These are phyloP conservation scores for Eunapius fragilis DNA, from an alignment of 37 sponge, comb jelly and placozoan species.

Conservation along the genomic window DNA sequence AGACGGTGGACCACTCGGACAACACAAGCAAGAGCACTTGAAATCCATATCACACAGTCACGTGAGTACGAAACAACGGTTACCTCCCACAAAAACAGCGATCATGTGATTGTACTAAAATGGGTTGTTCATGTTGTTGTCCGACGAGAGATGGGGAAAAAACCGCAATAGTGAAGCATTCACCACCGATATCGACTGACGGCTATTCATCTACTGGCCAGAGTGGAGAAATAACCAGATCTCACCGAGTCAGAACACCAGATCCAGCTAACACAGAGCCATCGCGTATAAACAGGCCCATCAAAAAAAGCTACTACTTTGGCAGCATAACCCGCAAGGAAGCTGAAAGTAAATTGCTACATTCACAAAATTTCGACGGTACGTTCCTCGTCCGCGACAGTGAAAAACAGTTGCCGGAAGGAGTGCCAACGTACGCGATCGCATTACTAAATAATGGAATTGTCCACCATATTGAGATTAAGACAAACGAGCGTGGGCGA, in stretches of 20 bases:
- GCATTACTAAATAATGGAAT: neutral
- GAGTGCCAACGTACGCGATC: neutral
- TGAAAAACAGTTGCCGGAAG: conserved; percentile 11
- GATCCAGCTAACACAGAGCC: neutral
- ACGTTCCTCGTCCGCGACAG: conserved; percentile 42
- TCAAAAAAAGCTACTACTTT: neutral
- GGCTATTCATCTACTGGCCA: neutral
- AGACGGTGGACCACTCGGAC: too few relatives aligned
- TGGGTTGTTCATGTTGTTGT: neutral
- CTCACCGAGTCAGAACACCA: neutral
- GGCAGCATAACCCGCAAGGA: neutral
- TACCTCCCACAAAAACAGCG: too few relatives aligned
- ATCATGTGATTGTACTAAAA: neutral
- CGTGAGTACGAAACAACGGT: neutral
- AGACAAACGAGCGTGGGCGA: neutral
- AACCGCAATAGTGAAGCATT: neutral
- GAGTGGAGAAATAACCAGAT: neutral
- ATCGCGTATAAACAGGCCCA: neutral
- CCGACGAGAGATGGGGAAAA: neutral
- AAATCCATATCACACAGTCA: neutral
- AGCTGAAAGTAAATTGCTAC: neutral
- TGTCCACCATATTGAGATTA: neutral
- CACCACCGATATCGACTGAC: neutral
- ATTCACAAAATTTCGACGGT: conserved; percentile 20
- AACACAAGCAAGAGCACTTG: too few relatives aligned